Conservation (phyloP, 2,797 vertebrate genomes). For the Tympanoctomys barrerae region DNA sequence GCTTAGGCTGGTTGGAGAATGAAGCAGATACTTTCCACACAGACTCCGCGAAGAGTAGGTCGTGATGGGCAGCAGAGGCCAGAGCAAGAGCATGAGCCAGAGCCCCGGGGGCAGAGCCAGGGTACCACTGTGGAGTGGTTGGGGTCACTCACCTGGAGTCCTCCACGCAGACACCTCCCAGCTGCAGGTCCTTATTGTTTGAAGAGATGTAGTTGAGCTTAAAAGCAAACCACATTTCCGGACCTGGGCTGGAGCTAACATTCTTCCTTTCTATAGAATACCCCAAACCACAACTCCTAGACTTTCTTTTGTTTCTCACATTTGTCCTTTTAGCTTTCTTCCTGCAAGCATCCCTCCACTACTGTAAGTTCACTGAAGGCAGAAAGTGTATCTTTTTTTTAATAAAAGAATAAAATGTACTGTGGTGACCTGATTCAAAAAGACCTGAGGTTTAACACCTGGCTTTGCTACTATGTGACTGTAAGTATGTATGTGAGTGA, state of each 20-base stretch:
- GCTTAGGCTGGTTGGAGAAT: background rate
- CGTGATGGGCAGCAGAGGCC: background rate
- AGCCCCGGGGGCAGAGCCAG: background rate
- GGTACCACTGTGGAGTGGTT: background rate
- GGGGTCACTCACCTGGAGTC: background rate
- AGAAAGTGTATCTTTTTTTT: background rate
- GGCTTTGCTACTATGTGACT: background rate
- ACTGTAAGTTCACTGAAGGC: background rate
- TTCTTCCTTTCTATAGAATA: conserved; percentile 24
- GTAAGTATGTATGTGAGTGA: background rate
- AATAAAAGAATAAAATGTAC: conserved; percentile 23
- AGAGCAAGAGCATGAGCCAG: background rate
- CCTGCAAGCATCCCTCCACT: conserved; percentile 30
- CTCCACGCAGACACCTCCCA: background rate
- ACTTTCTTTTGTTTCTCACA: background rate
- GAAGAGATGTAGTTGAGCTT: background rate
- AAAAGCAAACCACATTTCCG: background rate
- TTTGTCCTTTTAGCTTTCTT: conserved; percentile 46
- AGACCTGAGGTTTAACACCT: background rate
- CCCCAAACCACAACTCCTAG: background rate
- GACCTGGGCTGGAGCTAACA: no score
- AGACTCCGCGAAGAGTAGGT: background rate
- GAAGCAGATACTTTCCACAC: background rate
- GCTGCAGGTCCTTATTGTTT: background rate
- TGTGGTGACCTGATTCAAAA: background rate